phyloP scores from a whole-genome alignment of 2,113 vertebrate species.

The Synchiropus splendidus region DNA sequence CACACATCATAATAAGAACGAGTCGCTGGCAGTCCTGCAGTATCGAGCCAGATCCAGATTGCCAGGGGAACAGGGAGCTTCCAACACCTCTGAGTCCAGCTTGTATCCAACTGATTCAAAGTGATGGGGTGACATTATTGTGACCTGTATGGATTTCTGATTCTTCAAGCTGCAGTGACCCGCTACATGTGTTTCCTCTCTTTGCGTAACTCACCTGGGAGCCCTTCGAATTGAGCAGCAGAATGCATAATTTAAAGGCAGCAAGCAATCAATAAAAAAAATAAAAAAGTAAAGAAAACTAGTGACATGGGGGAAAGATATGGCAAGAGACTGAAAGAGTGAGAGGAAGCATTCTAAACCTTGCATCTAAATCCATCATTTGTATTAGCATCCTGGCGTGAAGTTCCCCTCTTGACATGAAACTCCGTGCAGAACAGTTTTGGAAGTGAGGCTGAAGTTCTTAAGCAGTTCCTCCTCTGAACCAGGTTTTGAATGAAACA shows the following conservation, averaged over 20 bases:
- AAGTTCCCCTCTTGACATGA: constrained; percentile 46
- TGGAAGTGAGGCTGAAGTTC: constrained; percentile 28
- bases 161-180: constrained; percentile 40
- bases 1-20: constrained; percentile 48
- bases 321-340: constrained; percentile 2
- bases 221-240: constrained; percentile 34
- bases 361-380: constrained; percentile 29
- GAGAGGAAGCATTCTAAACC: constrained; percentile 12
- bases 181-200: constrained; percentile 45
- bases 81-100: constrained; percentile 43
- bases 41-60: constrained; percentile 46
- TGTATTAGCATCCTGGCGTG: constrained; percentile 48
- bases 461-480: constrained; percentile 20
- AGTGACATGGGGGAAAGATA: constrained; percentile 19
- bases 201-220: constrained; percentile 56
- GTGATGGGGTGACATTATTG: constrained; percentile 54
- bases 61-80: constrained; percentile 35
- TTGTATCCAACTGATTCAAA: constrained; percentile 52
- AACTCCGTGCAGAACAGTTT: constrained; percentile 33
- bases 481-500: no score
- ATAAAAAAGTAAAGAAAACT: constrained; percentile 13
- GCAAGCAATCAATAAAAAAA: constrained; percentile 56
- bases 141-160: constrained; percentile 63
- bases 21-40: constrained; percentile 37
- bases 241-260: constrained; percentile 63